phyloP scores from a whole-genome alignment of 2,888 invertebrate species.

The Elysia crispata region DNA sequence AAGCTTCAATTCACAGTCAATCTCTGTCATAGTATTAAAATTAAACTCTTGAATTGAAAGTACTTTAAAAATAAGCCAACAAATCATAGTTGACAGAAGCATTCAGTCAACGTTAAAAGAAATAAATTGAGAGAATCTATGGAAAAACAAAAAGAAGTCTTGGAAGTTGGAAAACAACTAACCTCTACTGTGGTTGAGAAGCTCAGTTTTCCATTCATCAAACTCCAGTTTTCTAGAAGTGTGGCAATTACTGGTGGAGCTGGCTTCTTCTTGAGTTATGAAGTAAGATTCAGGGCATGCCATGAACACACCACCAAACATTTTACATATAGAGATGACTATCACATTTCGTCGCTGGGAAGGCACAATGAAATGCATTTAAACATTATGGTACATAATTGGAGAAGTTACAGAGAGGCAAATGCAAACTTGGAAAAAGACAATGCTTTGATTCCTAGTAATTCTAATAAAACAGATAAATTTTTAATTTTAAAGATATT shows the following conservation, averaged over 20 bases:
- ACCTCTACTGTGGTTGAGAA: slow-evolving; percentile 64
- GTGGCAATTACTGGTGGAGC: slow-evolving; percentile 27
- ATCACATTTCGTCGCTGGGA: slow-evolving; percentile 55
- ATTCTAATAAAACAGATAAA: not conserved
- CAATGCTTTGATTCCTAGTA: not conserved
- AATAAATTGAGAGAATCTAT: not conserved
- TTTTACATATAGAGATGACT: slow-evolving; percentile 66
- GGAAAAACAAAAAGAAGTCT: not conserved
- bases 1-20: no score
- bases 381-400: not conserved
- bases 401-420: not conserved
- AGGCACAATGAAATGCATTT: not conserved
- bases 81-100: no score
- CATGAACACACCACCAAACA: slow-evolving; percentile 66
- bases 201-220: slow-evolving; percentile 61
- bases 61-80: no score
- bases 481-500: not conserved
- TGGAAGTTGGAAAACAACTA: not conserved
- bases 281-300: slow-evolving; percentile 61
- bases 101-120: no score
- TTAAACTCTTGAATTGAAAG: no score
- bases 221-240: slow-evolving; percentile 58
- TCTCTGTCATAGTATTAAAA: no score
- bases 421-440: no score
- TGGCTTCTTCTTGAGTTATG: slow-evolving; percentile 44